These are phyloP conservation scores for Hippocampus abdominalis DNA, from an alignment of 2,113 vertebrate species.

Conservation along the genomic window DNA sequence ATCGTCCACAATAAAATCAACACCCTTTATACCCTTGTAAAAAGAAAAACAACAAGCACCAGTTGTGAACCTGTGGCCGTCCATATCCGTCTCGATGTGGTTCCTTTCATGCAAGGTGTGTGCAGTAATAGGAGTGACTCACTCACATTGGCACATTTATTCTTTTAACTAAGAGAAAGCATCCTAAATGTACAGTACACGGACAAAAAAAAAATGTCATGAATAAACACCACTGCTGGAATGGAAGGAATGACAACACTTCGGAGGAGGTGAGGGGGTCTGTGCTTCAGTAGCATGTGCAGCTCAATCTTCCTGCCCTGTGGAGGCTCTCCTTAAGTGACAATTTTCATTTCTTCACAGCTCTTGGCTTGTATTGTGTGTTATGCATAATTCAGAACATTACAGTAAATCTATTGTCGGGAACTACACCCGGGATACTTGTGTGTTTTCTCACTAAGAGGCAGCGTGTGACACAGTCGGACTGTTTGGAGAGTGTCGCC, in stretches of 20 bases:
- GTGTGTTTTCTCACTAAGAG: neutral
- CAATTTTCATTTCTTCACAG: too few relatives aligned
- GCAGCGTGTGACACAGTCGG: slow-evolving; percentile 3
- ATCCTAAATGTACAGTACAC: slow-evolving; percentile 55
- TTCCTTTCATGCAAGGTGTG: slow-evolving; percentile 58
- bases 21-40: slow-evolving; percentile 15
- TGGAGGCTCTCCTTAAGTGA: slow-evolving; percentile 17
- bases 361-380: neutral
- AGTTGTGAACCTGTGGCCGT: slow-evolving; percentile 50
- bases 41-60: slow-evolving; percentile 65
- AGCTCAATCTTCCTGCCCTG: slow-evolving; percentile 61
- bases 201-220: slow-evolving; percentile 27
- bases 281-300: slow-evolving; percentile 53
- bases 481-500: slow-evolving; percentile 21
- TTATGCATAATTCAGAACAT: neutral
- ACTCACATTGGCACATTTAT: slow-evolving; percentile 65
- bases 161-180: slow-evolving; percentile 41
- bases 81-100: slow-evolving; percentile 28
- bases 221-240: slow-evolving; percentile 60
- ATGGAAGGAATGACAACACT: slow-evolving; percentile 62
- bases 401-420: neutral
- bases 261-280: slow-evolving; percentile 30
- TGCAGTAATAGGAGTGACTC: slow-evolving; percentile 49
- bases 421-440: neutral
- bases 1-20: slow-evolving; percentile 56